A percentile compares a stretch with the other conserved stretches of the same genome.
Conservation (phyloP, 2,797 vertebrate species). For the Halcyon badia region DNA sequence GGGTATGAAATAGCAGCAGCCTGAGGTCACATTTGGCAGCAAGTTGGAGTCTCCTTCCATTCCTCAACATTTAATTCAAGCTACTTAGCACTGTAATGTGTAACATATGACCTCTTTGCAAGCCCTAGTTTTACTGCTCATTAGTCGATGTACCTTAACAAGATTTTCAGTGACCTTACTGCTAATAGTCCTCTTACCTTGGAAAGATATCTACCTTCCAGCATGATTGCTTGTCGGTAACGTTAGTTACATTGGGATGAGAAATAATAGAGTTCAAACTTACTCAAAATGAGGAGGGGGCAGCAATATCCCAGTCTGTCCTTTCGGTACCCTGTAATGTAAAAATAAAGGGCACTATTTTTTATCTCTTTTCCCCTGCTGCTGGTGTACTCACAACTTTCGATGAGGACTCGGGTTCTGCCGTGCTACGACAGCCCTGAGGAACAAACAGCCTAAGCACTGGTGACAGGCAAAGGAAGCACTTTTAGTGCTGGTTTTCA, state of each 20-base stretch:
- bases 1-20: neutral
- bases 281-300: neutral
- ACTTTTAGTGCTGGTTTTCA: neutral
- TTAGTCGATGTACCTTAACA: neutral
- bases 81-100: neutral
- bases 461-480: constrained; percentile 2
- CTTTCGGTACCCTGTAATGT: neutral
- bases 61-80: neutral
- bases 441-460: constrained; percentile 14
- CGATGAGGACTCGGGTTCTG: neutral
- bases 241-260: neutral
- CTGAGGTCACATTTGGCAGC: neutral
- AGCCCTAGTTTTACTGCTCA: neutral
- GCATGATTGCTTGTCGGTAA: neutral
- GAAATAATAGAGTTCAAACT: neutral
- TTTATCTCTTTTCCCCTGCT: neutral
- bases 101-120: neutral
- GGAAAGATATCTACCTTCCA: neutral
- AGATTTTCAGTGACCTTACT: neutral
- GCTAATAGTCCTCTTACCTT: neutral
- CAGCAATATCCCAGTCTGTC: neutral
- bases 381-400: neutral
- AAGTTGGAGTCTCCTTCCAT: neutral
- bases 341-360: neutral
- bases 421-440: neutral